A percentile compares a stretch with the other conserved stretches of the same genome.
Conservation (phyloP, 2,113 vertebrate genomes). For the Gambusia affinis region DNA sequence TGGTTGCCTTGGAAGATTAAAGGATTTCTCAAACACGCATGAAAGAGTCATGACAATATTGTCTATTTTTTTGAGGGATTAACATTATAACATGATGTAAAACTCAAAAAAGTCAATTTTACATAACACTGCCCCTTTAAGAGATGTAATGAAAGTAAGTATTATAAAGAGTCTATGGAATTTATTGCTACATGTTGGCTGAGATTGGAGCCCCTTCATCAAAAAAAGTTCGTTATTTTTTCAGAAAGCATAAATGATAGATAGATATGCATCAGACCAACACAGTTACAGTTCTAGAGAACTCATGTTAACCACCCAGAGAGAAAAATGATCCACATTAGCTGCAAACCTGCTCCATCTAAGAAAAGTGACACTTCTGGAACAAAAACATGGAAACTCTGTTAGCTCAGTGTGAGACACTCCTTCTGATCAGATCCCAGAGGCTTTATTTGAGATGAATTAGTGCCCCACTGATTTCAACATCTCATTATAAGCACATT, state of each 20-base stretch:
- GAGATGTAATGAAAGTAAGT: not conserved
- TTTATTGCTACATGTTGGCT: not conserved
- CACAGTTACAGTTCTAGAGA: not conserved
- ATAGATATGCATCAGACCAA: not conserved
- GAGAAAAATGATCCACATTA: constrained; percentile 6
- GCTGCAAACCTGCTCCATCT: not conserved
- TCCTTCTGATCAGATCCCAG: constrained; percentile 13
- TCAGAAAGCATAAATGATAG: not conserved
- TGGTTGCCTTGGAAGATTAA: too few relatives aligned
- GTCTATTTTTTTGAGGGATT: too few relatives aligned
- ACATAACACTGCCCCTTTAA: not conserved
- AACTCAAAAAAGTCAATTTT: too few relatives aligned
- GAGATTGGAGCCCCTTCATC: not conserved
- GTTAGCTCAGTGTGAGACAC: constrained; percentile 24
- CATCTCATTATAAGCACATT: constrained; percentile 4
- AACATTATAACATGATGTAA: too few relatives aligned
- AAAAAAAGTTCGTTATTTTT: not conserved
- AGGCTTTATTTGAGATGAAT: constrained; percentile 16
- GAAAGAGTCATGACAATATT: too few relatives aligned
- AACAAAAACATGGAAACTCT: constrained; percentile 22
- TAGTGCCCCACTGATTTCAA: constrained; percentile 17
- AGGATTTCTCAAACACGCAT: too few relatives aligned
- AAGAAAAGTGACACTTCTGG: constrained; percentile 4
- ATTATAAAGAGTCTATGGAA: not conserved
- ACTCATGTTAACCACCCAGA: not conserved